A percentile compares a stretch with the other conserved stretches of the same genome.
Conservation (phyloP, 2,888 invertebrate species). For the Chromoteleia sp. region DNA sequence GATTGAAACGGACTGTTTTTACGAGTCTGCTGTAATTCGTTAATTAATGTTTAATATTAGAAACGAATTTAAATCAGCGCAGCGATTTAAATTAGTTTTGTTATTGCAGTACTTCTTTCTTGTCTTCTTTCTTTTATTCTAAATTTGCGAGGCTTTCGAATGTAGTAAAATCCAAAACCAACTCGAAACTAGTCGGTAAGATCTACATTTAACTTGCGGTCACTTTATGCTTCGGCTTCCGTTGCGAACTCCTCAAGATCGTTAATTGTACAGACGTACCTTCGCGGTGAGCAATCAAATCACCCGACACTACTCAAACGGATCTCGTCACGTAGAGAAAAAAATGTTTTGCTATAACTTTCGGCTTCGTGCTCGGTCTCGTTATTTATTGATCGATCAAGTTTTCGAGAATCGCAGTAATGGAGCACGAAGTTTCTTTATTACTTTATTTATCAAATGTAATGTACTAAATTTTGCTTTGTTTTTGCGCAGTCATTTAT, state of each 20-base stretch:
- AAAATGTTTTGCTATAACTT: conserved; percentile 48
- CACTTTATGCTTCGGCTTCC: conserved; percentile 50
- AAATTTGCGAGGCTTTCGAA: not conserved
- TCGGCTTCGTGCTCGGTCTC: conserved; percentile 3
- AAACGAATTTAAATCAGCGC: no score
- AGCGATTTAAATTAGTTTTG: no score
- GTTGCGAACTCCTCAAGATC: conserved; percentile 42
- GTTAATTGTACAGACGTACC: conserved; percentile 55
- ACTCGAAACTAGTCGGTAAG: conserved; percentile 26
- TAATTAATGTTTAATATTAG: no score
- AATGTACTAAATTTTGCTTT: not conserved
- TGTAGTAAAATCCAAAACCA: conserved; percentile 38
- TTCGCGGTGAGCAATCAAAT: conserved; percentile 45
- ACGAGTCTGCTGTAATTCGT: no score
- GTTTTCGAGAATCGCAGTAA: conserved; percentile 26
- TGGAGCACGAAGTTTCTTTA: conserved; percentile 11
- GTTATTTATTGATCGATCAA: conserved; percentile 33
- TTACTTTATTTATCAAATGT: conserved; percentile 16
- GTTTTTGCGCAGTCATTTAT: not conserved
- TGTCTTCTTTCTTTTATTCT: not conserved
- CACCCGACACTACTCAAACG: conserved; percentile 22
- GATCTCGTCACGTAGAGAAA: conserved; percentile 48
- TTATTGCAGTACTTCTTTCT: no score
- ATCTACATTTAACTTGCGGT: conserved; percentile 51
- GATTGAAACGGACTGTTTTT: no score